Conservation (phyloP, 2,888 invertebrate species). For the Cryptocheilus praepositus region DNA sequence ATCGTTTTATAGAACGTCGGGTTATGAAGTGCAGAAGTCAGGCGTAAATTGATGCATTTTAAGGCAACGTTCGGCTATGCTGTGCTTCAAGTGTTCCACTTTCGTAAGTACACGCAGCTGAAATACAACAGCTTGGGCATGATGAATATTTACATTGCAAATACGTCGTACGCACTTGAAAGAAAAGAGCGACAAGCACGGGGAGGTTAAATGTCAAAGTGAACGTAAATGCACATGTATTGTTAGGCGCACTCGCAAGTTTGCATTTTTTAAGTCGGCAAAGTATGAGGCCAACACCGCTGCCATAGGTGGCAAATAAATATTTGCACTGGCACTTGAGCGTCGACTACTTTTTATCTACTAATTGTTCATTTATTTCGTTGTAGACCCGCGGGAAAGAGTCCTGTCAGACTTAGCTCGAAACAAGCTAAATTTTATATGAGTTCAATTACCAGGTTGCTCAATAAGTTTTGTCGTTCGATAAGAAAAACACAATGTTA, state of each 20-base stretch:
- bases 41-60: conserved; percentile 35
- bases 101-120: conserved; percentile 42
- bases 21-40: not conserved
- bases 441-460: conserved; percentile 58
- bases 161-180: conserved; percentile 1
- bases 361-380: no score
- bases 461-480: no score
- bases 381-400: no score
- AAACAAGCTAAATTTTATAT: conserved; percentile 35
- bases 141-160: not conserved
- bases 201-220: not conserved
- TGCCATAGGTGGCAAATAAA: no score
- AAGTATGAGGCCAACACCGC: no score
- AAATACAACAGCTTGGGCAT: not conserved
- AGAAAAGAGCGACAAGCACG: no score
- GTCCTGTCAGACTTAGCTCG: no score
- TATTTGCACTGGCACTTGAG: no score
- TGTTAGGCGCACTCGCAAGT: not conserved
- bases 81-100: conserved; percentile 52
- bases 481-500: no score
- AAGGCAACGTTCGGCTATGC: conserved; percentile 45
- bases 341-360: no score
- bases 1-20: no score
- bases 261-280: not conserved
- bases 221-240: conserved; percentile 6